These are phyloP conservation scores for Agonopterix subpropinquella DNA, from an alignment of 2,888 invertebrate species.

Conservation along the genomic window DNA sequence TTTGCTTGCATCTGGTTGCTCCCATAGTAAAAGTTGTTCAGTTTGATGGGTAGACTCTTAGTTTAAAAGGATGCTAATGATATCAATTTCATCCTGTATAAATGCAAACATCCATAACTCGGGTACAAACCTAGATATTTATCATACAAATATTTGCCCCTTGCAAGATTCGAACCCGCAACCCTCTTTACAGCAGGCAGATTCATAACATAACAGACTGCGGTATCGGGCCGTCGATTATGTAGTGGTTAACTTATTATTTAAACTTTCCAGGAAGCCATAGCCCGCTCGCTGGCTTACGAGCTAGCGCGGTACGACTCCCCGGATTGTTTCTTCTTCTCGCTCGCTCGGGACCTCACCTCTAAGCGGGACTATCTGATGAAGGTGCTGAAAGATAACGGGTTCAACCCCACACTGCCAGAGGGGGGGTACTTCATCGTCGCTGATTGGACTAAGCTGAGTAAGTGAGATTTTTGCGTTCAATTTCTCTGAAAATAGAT, in stretches of 20 bases:
- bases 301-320: slow-evolving; percentile 83
- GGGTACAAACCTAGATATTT: too few relatives aligned
- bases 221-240: not conserved
- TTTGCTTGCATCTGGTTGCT: too few relatives aligned
- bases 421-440: slow-evolving; percentile 99
- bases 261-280: slow-evolving; percentile 82
- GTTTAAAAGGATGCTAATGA: too few relatives aligned
- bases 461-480: slow-evolving; percentile 49
- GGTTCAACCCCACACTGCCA: slow-evolving; percentile 93
- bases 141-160: too few relatives aligned
- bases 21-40: too few relatives aligned
- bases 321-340: slow-evolving; percentile 89
- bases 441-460: slow-evolving; percentile 90
- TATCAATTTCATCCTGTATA: too few relatives aligned
- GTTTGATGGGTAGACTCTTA: too few relatives aligned
- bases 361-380: slow-evolving; percentile 88
- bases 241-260: not conserved
- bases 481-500: not conserved
- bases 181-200: too few relatives aligned
- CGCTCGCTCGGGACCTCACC: slow-evolving; percentile 83
- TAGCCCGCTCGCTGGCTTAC: slow-evolving; percentile 91
- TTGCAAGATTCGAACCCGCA: too few relatives aligned
- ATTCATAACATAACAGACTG: too few relatives aligned
- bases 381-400: slow-evolving; percentile 83
- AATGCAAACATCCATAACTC: too few relatives aligned